phyloP scores from a whole-genome alignment of 2,888 invertebrate genomes.

The Leptopterna dolabrata region DNA sequence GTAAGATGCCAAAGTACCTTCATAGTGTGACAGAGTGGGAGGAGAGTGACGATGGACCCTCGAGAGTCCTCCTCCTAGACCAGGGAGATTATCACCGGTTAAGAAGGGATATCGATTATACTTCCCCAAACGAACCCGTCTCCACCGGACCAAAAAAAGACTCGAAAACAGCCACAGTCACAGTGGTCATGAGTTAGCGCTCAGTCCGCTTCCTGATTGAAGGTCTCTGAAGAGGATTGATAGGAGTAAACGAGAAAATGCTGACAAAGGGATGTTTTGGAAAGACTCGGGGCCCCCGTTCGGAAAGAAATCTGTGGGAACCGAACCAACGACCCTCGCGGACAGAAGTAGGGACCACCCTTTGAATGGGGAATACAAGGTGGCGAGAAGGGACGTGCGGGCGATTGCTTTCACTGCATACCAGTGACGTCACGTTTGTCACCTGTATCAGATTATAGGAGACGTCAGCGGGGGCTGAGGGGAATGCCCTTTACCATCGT shows the following conservation, averaged over 20 bases:
- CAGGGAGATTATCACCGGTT: too few species aligned
- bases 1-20: too few species aligned
- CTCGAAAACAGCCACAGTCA: too few species aligned
- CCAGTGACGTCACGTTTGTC: conserved; percentile 36
- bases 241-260: neutral
- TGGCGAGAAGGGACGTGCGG: neutral
- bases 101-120: too few species aligned
- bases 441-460: conserved; percentile 17
- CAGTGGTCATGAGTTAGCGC: too few species aligned
- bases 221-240: too few species aligned
- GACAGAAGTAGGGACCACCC: neutral
- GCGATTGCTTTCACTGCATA: conserved; percentile 42
- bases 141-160: too few species aligned
- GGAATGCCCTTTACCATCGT: neutral
- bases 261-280: neutral
- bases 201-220: too few species aligned
- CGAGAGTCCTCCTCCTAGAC: too few species aligned
- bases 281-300: neutral
- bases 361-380: neutral
- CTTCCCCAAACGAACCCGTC: too few species aligned
- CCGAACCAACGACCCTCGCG: neutral
- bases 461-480: neutral
- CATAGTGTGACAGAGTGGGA: too few species aligned
- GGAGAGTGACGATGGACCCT: too few species aligned
- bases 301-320: neutral